These are phyloP conservation scores for Nephrotoma guestfalica DNA, from an alignment of 2,888 invertebrate genomes.

Conservation along the genomic window DNA sequence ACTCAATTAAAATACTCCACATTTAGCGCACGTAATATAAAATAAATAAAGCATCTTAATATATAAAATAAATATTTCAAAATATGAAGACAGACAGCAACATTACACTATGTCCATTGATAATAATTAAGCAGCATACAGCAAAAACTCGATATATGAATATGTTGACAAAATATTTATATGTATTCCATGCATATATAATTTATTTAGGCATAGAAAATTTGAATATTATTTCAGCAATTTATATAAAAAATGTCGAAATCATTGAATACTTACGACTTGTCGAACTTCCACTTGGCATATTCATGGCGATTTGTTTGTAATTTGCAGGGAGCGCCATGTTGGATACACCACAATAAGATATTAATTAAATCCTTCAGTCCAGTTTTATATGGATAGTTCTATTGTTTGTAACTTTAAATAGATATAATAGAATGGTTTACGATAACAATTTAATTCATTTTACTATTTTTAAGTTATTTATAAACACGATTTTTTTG, in stretches of 20 bases:
- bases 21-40: neutral
- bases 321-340: constrained; percentile 77
- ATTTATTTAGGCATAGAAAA: neutral
- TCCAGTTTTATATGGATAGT: neutral
- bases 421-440: neutral
- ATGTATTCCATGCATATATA: neutral
- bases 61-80: neutral
- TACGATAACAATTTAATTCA: neutral
- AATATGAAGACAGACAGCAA: neutral
- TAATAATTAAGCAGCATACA: neutral
- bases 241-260: neutral
- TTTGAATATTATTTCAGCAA: neutral
- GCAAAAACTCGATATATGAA: neutral
- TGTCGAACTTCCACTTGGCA: constrained; percentile 34
- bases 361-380: neutral
- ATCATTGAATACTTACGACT: constrained; percentile 15
- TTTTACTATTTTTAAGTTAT: neutral
- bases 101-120: neutral
- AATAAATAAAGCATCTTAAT: neutral
- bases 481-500: neutral
- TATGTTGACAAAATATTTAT: neutral
- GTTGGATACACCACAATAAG: neutral
- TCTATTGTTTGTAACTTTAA: neutral
- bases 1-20: neutral
- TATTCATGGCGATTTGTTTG: constrained; percentile 67